Base-by-base conservation (phyloP, 2,797 vertebrate genomes). In the Hippopotamyrus pictus region DNA sequence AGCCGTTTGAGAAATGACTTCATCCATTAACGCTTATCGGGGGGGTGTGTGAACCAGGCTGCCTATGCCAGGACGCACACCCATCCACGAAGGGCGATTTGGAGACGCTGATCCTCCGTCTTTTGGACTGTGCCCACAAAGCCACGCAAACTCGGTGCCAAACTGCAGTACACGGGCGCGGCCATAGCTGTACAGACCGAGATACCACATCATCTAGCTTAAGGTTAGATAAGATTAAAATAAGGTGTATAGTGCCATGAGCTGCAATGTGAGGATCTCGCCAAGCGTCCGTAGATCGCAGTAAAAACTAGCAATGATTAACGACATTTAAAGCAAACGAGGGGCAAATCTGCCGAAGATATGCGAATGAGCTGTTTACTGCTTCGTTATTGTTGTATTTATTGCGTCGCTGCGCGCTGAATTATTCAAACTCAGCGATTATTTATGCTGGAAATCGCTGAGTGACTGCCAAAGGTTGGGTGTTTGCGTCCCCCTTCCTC, bases 321-420 rank as follows among this genome's bases (percentile, higher is more conserved):
- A 29, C 82, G 76, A 46, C 76, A 41, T 37, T 9, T 44, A 87
- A 87, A 87, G 53, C 14, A 87, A 59, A 59, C 37, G 51, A 57
- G 51, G 29, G 53, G 25, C 25, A 87, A 87, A 87, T 87, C 51
- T 87, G 50, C 29, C 53, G 11, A 4, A 57, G 57, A 87, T 87
- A 87, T 87, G 85, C 85, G 33, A 3, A 17, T 59, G 29, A 87
- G 37, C 85, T 57, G 14, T 87, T 87, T 87, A 87, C 12, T 37
- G 85, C 82, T 50, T 33, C 50, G 53, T 87, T 87, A 57, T 51
- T 59, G 53, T 33, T 57, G 29, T 51, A 41, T 59, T 87, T 87
- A 87, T 59, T 25, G 53, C 22, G 33, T 29, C 44, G 3, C 44
- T 7, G 44, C 25, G 46, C 53, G 44, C 12, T 33, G 22, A 87